Evolutionary conservation across 2,797 vertebrate species (phyloP).

Genomic region (Pterois miles): DNA sequence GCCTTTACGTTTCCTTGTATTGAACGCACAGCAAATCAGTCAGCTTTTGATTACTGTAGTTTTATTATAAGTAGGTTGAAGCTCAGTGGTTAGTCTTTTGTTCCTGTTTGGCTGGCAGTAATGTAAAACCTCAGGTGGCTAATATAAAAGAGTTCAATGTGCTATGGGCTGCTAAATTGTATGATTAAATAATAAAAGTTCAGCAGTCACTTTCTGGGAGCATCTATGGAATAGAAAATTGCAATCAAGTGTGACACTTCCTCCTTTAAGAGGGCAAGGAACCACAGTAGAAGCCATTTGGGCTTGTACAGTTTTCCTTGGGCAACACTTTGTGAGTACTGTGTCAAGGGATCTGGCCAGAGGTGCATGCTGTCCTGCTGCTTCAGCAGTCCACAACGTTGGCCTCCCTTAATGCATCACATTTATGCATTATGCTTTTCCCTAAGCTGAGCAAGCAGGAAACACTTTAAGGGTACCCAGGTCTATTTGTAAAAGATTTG

Average conservation of each 20-base stretch:
- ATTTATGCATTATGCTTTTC: slow-evolving; percentile 53
- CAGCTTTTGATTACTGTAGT: background rate
- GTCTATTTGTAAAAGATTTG: slow-evolving; percentile 53
- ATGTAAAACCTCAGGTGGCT: background rate
- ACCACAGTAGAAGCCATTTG: background rate
- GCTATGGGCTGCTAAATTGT: background rate
- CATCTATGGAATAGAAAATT: background rate
- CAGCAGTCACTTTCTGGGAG: background rate
- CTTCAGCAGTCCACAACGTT: slow-evolving; percentile 49
- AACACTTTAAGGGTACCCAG: slow-evolving; percentile 34
- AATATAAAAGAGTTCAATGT: background rate
- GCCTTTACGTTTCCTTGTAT: background rate
- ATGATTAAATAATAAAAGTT: background rate
- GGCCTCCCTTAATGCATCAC: slow-evolving; percentile 46
- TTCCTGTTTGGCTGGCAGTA: background rate
- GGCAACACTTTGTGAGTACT: slow-evolving; percentile 23
- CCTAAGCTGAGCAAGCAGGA: slow-evolving; percentile 63
- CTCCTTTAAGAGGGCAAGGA: background rate
- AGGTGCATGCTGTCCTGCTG: slow-evolving; percentile 48
- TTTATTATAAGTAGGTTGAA: background rate
- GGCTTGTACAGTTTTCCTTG: slow-evolving; percentile 9
- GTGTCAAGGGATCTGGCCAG: slow-evolving; percentile 35
- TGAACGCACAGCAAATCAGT: background rate
- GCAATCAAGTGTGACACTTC: background rate
- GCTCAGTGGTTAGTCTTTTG: background rate